Evolutionary conservation across 2,113 vertebrate genomes (phyloP).

Genomic region (Mobula hypostoma): DNA sequence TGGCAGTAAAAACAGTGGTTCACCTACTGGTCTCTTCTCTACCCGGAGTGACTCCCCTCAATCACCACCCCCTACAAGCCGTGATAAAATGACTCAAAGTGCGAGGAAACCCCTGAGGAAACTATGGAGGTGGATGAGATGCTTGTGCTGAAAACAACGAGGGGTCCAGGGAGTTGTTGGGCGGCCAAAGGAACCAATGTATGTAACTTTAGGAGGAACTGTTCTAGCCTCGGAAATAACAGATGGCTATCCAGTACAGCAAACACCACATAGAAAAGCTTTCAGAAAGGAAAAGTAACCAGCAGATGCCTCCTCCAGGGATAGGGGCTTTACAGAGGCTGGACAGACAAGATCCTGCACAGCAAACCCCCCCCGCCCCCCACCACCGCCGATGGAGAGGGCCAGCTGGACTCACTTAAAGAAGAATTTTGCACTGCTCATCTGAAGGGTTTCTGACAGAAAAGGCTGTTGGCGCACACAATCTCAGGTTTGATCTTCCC

Average conservation of each 20-base stretch:
- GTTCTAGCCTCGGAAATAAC: neutral
- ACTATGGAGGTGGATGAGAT: neutral
- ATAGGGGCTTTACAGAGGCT: neutral
- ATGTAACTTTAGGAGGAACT: neutral
- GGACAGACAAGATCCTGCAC: constrained; percentile 20
- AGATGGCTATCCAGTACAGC: neutral
- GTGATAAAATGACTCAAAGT: neutral
- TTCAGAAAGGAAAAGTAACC: neutral
- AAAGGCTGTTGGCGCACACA: neutral
- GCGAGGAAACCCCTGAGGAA: neutral
- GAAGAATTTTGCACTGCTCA: neutral
- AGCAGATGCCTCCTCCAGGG: neutral
- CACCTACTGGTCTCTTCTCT: neutral
- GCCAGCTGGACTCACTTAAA: constrained; percentile 13
- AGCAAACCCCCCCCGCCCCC: neutral
- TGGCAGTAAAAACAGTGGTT: neutral
- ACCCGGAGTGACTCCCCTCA: neutral
- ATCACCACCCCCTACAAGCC: no score
- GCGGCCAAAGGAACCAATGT: neutral
- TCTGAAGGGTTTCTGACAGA: neutral
- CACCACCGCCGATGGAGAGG: neutral
- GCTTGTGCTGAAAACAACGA: neutral
- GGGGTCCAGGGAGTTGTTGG: neutral
- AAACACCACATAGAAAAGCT: neutral
- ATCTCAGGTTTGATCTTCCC: neutral